Evolutionary conservation across 2,888 invertebrate species (phyloP).

Genomic region (Polymixis lichenea): DNA sequence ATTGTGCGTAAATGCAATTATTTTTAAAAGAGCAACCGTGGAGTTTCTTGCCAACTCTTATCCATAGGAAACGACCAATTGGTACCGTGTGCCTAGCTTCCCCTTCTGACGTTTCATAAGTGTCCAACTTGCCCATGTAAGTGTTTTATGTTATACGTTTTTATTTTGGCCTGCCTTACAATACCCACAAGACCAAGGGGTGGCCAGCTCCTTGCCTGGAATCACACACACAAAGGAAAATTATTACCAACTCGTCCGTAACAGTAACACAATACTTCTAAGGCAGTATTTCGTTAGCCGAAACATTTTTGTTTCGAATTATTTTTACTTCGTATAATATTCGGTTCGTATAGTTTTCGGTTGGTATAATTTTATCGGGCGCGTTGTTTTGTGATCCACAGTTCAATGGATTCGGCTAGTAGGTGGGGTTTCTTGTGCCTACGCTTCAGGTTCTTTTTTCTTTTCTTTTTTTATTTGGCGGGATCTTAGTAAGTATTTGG

Average conservation of each 20-base stretch:
- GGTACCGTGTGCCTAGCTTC: no score
- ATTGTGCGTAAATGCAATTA: no score
- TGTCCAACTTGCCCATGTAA: no score
- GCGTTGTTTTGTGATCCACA: conserved; percentile 80
- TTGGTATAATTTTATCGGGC: conserved; percentile 68
- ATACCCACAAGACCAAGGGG: not conserved
- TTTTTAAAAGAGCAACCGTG: no score
- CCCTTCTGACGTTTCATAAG: no score
- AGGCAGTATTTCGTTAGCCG: conserved; percentile 53
- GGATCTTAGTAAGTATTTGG: conserved; percentile 55
- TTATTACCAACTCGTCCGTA: conserved; percentile 42
- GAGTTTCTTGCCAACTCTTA: no score
- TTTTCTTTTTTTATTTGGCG: conserved; percentile 53
- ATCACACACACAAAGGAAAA: conserved; percentile 34
- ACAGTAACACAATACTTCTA: conserved; percentile 70
- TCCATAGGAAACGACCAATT: no score
- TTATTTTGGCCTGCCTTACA: no score
- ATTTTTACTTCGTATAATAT: conserved; percentile 60
- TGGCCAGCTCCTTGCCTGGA: conserved; percentile 14
- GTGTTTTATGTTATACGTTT: no score
- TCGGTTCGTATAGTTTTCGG: conserved; percentile 49
- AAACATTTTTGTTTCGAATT: conserved; percentile 51
- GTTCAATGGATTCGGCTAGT: conserved; percentile 69
- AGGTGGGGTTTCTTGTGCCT: conserved; percentile 75
- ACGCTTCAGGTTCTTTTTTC: conserved; percentile 68